Evolutionary conservation across 2,888 invertebrate genomes (phyloP), one percentile per base, ranked within the genome.

Genomic region (Metalampra italica): DNA sequence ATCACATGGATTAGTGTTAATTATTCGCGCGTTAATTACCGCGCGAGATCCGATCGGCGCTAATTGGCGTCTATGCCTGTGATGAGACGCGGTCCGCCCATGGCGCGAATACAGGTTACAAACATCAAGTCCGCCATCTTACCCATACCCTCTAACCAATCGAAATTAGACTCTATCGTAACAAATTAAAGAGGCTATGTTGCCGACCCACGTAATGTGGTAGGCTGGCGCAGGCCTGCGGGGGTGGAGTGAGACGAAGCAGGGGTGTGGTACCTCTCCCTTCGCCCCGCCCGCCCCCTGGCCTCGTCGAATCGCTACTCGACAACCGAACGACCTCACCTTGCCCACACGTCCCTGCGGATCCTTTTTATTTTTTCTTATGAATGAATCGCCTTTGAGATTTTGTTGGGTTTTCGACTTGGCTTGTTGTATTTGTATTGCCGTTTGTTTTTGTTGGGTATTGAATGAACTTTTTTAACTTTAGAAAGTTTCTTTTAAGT

Each of bases 61-160:
- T 88, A 88, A 88, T 88, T 88, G 88, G 82, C 79, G 79, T 85
- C 82, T 77, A 69, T 77, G 74, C 74, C 74, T 75, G 72, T 68
- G 70, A 78, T 68, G 70, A 78, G 72, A 62, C 73, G 71, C 76
- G 86, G 77, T 86, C 85, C 88, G 88, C 88, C 88, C 87, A 88
- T 88, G 86, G 82, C 79, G 71, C 76, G 78, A 82, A n/a, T n/a
- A n/a, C n/a, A n/a, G n/a, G n/a, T 84, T 82, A 82, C 73, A 73
- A 78, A 83, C 83, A 83, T 83, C 76, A 70, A 68, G 64, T 56
- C 62, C 63, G 59, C 83, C 75, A 84, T 63, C 54, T 62, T 67
- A 62, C 53, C 54, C 50, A 56, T 68, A 69, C 68, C 64, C 51
- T 46, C 59, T 50, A 45, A 39, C 32, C 62, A 62, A 46, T 46